Evolutionary conservation across 2,797 vertebrate species (phyloP), one percentile per base, ranked within the genome.

Genomic region (Morelia viridis): DNA sequence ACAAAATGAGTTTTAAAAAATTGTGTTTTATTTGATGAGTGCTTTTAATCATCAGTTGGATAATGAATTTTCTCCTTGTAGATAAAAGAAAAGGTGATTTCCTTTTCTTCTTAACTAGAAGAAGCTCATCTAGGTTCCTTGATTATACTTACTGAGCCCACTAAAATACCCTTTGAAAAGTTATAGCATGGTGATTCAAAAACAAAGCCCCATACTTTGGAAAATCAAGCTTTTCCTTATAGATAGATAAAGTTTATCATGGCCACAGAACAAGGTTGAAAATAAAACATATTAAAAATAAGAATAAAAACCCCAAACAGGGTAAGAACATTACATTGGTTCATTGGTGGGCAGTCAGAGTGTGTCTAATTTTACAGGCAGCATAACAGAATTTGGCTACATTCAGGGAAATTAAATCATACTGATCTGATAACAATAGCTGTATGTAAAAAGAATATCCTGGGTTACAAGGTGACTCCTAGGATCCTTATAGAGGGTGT

Each of bases 1-100:
- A 89, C 60, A 95, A 91, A 95, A 61, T 88, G 3, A 91, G 46
- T 88, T 26, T 28, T 90, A 90, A 96, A 93, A 96, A 95, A 93
- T 1, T 94, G 94, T 91, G 94, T 56, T 92, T 71, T 92, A 92
- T 96, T 97, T 93, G 95, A 93, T 28, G 94, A n/a, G 65, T 93
- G 35, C 80, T 94, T 95, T 95, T 85, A 93, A 93, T 94, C 86
- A 92, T 86, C 93, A 28, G 76, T 90, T 60, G 12, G 62, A 65
- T 94, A 11, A 41, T 56, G 90, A 92, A 95, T 92, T 84, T 57
- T 10, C n/a, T 41, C 19, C 93, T 96, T 93, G 84, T 83, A 85
- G 53, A 93, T 92, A 88, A 93, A 22, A 0, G 31, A 41, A 31
- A 56, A 35, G 3, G 22, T 4, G 2, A 8, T 57, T 91, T 92